phyloP scores from a whole-genome alignment of 2,888 invertebrate genomes.

The Drosophila antonietae region DNA sequence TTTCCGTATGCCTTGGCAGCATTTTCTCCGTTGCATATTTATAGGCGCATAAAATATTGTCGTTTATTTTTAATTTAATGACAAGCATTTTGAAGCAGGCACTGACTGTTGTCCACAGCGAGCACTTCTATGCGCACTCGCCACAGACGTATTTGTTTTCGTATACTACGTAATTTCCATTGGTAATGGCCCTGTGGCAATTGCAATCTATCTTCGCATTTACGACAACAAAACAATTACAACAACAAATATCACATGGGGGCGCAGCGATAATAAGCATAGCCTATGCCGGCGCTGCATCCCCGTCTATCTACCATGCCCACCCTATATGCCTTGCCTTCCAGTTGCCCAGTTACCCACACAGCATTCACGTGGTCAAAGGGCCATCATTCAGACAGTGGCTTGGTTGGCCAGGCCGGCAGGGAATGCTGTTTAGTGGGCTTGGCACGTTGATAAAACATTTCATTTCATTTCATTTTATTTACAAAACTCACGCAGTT shows the following conservation, averaged over 20 bases:
- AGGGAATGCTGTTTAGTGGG: slow-evolving; percentile 63
- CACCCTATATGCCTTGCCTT: not conserved
- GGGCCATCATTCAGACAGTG: slow-evolving; percentile 62
- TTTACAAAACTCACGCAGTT: slow-evolving; percentile 69
- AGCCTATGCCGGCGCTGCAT: slow-evolving; percentile 22
- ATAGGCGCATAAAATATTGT: slow-evolving; percentile 81
- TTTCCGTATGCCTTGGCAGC: slow-evolving; percentile 43
- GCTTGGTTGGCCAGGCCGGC: not conserved
- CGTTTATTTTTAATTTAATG: slow-evolving; percentile 81
- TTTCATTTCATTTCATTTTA: slow-evolving; percentile 74
- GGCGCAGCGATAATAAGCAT: slow-evolving; percentile 59
- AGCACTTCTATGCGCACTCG: not conserved
- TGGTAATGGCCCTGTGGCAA: slow-evolving; percentile 79
- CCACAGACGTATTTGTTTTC: not conserved
- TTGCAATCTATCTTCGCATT: slow-evolving; percentile 79
- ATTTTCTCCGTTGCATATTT: slow-evolving; percentile 71
- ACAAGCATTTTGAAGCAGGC: slow-evolving; percentile 68
- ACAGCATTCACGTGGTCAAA: slow-evolving; percentile 54
- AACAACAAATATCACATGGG: slow-evolving; percentile 73
- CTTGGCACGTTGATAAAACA: slow-evolving; percentile 80
- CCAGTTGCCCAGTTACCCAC: not conserved
- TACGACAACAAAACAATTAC: slow-evolving; percentile 81
- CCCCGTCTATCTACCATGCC: not conserved
- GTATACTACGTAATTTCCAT: slow-evolving; percentile 55
- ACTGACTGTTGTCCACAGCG: slow-evolving; percentile 12